Percentiles rank a stretch among this genome's conserved stretches.
Conservation (phyloP, 2,888 invertebrate species). For the Drosophila kanekoi region DNA sequence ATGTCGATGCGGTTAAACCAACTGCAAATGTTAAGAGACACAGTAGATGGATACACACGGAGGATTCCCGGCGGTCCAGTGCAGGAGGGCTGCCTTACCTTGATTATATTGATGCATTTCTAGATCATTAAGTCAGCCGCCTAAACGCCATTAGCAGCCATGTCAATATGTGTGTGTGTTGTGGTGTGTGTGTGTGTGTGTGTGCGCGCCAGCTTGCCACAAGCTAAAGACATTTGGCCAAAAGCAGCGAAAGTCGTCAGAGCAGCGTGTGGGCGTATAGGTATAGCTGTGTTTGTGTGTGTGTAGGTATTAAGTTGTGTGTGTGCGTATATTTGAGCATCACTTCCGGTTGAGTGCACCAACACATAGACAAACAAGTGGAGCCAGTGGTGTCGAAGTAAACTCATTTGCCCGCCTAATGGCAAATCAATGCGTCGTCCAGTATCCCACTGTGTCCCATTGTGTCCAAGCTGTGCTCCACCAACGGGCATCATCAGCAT, state of each 20-base stretch:
- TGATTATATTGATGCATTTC: conserved; percentile 79
- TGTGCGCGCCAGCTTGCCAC: conserved; percentile 40
- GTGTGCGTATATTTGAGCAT: conserved; percentile 41
- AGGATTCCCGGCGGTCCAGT: neutral
- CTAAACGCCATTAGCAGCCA: conserved; percentile 70
- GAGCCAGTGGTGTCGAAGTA: conserved; percentile 21
- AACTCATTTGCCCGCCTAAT: conserved; percentile 72
- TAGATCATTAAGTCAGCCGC: conserved; percentile 73
- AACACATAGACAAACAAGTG: conserved; percentile 36
- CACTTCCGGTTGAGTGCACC: conserved; percentile 73
- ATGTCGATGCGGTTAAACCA: conserved; percentile 51
- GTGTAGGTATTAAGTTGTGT: neutral
- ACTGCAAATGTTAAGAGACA: conserved; percentile 44
- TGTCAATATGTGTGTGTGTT: conserved; percentile 23
- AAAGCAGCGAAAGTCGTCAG: conserved; percentile 24
- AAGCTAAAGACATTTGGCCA: conserved; percentile 49
- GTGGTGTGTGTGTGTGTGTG: neutral
- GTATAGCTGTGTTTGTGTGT: conserved; percentile 16
- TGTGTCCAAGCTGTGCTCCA: conserved; percentile 33
- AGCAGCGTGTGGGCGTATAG: conserved; percentile 26
- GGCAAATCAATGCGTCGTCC: conserved; percentile 69
- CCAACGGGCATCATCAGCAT: neutral
- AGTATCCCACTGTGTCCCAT: conserved; percentile 25
- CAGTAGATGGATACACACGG: neutral
- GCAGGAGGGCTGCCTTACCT: conserved; percentile 53